Conservation (phyloP, 2,888 invertebrate species). For the Cantharis flavilabris region DNA sequence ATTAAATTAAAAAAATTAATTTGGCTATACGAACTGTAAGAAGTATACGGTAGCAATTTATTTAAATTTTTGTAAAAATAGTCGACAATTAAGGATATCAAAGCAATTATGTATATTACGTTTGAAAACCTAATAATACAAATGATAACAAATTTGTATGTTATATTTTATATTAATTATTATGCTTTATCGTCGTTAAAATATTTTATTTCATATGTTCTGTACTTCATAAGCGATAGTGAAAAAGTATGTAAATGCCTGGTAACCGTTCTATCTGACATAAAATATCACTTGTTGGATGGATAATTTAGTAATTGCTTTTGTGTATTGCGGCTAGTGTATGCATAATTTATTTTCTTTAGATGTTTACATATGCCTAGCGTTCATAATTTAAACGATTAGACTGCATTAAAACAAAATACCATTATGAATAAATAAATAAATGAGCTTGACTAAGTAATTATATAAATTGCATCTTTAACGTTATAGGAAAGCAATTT, state of each 20-base stretch:
- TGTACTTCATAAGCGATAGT: slow-evolving; percentile 39
- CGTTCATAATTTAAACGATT: slow-evolving; percentile 35
- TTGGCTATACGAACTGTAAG: too few relatives aligned
- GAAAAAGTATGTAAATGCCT: slow-evolving; percentile 40
- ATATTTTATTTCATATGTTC: slow-evolving; percentile 22
- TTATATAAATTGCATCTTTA: neutral
- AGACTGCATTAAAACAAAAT: slow-evolving; percentile 24
- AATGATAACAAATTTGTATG: neutral
- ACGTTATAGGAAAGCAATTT: neutral
- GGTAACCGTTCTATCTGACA: slow-evolving; percentile 40
- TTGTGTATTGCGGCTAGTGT: slow-evolving; percentile 36
- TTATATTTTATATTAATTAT: slow-evolving; percentile 18
- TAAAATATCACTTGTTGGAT: slow-evolving; percentile 43
- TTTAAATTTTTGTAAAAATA: neutral
- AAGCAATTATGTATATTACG: neutral
- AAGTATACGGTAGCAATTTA: neutral
- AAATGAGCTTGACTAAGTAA: slow-evolving; percentile 1
- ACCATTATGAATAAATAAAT: slow-evolving; percentile 22
- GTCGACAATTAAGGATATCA: neutral
- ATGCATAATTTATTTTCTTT: slow-evolving; percentile 42
- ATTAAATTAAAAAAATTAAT: too few relatives aligned
- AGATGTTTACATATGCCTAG: slow-evolving; percentile 28
- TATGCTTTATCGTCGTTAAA: slow-evolving; percentile 15
- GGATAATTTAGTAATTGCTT: slow-evolving; percentile 47
- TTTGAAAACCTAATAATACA: neutral